phyloP scores from a whole-genome alignment of 30 jellyfish, hydroid and myxozoan genomes.

The Pelagia noctiluca region DNA sequence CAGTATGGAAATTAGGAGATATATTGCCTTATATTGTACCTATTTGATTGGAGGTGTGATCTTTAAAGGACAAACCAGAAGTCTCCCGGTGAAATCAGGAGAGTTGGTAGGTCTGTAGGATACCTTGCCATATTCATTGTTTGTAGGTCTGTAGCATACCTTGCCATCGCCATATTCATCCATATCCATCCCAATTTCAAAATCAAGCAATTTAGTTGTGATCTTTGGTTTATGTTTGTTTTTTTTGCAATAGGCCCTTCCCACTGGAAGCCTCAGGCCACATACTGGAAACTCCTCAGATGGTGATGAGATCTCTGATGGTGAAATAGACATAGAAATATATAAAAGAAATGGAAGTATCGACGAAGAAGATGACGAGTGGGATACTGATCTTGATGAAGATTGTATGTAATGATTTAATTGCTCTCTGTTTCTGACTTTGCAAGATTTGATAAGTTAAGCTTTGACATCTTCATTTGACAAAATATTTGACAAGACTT shows the following conservation, averaged over 20 bases:
- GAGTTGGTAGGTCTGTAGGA: not conserved
- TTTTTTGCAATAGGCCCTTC: slow-evolving; percentile 21
- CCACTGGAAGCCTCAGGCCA: slow-evolving; percentile 70
- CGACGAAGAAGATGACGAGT: slow-evolving; percentile 77
- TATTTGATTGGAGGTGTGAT: too few species aligned
- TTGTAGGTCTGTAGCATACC: not conserved
- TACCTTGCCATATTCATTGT: not conserved
- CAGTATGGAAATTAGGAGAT: too few species aligned
- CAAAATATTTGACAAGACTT: not conserved
- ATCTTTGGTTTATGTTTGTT: not conserved
- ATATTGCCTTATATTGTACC: too few species aligned
- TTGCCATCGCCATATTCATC: not conserved
- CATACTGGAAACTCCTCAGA: slow-evolving; percentile 31
- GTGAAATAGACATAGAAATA: not conserved
- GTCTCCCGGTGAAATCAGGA: not conserved
- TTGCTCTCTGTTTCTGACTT: not conserved
- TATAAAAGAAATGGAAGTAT: not conserved
- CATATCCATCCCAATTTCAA: not conserved
- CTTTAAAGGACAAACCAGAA: not conserved
- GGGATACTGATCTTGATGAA: slow-evolving; percentile 86
- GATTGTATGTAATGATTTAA: slow-evolving; percentile 35
- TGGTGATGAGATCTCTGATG: slow-evolving; percentile 36
- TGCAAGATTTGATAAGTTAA: not conserved
- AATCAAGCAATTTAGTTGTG: not conserved
- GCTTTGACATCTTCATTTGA: not conserved